phyloP scores from a whole-genome alignment of 53 echinoderm and acorn worm species.

The Temnopleurus reevesii region DNA sequence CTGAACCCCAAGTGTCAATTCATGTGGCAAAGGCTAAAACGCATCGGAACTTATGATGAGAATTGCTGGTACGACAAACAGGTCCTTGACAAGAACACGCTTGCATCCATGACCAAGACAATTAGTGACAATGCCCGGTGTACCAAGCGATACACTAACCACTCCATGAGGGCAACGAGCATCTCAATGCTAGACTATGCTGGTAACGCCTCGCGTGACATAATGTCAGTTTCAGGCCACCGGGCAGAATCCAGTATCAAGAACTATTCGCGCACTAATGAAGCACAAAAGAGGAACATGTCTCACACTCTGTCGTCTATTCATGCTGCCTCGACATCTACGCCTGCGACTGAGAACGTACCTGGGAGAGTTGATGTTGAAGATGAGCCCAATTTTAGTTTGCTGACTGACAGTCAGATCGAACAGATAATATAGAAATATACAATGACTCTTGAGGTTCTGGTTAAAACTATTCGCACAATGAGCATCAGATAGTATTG shows the following conservation, averaged over 20 bases:
- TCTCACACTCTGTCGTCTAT: conserved; percentile 17
- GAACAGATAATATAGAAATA: conserved; percentile 23
- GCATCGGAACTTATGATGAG: neutral
- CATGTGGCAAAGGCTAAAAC: conserved; percentile 54
- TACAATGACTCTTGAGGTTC: too few species aligned
- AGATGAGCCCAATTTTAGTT: conserved; percentile 9
- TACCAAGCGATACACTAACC: conserved; percentile 64
- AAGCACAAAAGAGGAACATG: neutral
- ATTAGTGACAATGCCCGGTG: conserved; percentile 64
- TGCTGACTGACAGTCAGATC: conserved; percentile 29
- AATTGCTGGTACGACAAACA: conserved; percentile 61
- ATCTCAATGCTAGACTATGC: conserved; percentile 62
- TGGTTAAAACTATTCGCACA: too few species aligned
- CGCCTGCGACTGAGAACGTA: neutral
- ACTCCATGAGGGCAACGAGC: conserved; percentile 68
- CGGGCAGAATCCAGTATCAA: conserved; percentile 34
- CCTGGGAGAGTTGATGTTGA: neutral
- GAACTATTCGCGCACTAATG: conserved; percentile 57
- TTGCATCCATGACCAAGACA: conserved; percentile 57
- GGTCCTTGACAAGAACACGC: conserved; percentile 56
- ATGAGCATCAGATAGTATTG: too few species aligned
- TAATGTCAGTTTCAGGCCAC: conserved; percentile 58
- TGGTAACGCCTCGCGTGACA: conserved; percentile 55
- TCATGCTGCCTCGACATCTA: neutral
- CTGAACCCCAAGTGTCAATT: conserved; percentile 59